Evolutionary conservation across 2,113 vertebrate species (phyloP), one percentile per base, ranked within the genome.

Genomic region (Empidonax traillii): DNA sequence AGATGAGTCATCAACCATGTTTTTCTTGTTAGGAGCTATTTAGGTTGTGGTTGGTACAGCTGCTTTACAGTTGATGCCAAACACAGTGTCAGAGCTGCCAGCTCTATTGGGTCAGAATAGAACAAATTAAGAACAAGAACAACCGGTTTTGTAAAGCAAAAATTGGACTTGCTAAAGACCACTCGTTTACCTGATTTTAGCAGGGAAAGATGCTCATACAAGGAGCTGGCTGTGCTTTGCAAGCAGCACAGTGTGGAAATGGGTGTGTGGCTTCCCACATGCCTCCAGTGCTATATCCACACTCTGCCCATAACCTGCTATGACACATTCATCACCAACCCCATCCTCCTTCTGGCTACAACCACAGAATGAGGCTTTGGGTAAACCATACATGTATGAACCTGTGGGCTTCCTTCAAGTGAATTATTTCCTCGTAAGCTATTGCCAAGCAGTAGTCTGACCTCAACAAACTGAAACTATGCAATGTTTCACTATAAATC

Each of bases 1-100:
- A 80, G 47, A 79, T 87, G 82, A 92, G 18, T 55, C 84, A 94
- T 85, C 77, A 89, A n/a, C 74, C 17, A 19, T 89, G 39, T 82
- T 93, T 95, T 91, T 41, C 81, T 85, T 90, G 66, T 91, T 94
- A 87, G 74, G n/a, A 83, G 25, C n/a, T 61, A 55, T 96, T 97
- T 82, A 80, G 43, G 4, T 56, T 87, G 59, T 85, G 69, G 66
- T 49, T 95, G 47, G 69, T 89, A 56, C 81, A 96, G 75, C 82
- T 96, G 93, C 79, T 95, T 63, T 93, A 31, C 55, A 74, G 15
- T 15, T 55, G 49, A 37, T 93, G 85, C 78, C 94, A 94, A 90
- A 66, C 23, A 14, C 10, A 33, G 10, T 79, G 28, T 79, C 47
- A 90, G 62, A 72, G 21, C 44, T 94, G 92, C 71, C 59, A 85